phyloP scores from a whole-genome alignment of 2,797 vertebrate genomes.

The Xerus rutilus region DNA sequence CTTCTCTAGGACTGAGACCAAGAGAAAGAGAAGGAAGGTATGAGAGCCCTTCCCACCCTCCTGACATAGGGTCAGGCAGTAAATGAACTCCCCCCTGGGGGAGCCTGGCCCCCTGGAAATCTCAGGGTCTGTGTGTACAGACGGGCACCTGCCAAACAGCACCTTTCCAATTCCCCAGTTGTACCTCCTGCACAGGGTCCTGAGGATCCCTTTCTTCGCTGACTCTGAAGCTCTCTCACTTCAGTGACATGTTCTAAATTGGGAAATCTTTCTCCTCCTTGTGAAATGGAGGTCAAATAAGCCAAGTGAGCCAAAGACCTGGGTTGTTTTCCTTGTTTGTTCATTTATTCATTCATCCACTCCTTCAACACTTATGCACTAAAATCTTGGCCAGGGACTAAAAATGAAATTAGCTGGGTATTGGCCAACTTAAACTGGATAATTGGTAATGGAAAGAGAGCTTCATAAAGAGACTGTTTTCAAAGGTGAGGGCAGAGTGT shows the following conservation, averaged over 20 bases:
- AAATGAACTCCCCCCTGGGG: background rate
- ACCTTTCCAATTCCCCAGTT: background rate
- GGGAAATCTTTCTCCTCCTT: background rate
- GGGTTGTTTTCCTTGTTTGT: background rate
- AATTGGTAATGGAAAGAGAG: background rate
- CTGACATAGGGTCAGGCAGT: background rate
- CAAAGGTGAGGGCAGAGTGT: background rate
- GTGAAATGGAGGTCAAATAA: background rate
- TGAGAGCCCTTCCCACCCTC: background rate
- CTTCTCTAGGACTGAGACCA: background rate
- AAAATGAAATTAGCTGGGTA: constrained; percentile 28
- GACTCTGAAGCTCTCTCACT: background rate
- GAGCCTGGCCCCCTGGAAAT: background rate
- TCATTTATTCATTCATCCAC: background rate
- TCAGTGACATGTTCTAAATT: background rate
- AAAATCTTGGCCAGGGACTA: background rate
- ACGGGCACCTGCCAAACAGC: background rate
- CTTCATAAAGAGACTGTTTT: background rate
- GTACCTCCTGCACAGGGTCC: background rate
- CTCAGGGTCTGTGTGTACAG: background rate
- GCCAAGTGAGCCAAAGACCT: background rate
- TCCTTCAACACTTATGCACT: background rate
- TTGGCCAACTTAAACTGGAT: background rate
- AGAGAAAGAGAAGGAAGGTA: background rate
- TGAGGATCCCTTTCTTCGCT: background rate